Percentiles rank a stretch among this genome's conserved stretches.
phyloP scores from a whole-genome alignment of 37 sponge, comb jelly and placozoan genomes.

The Eunapius fragilis region DNA sequence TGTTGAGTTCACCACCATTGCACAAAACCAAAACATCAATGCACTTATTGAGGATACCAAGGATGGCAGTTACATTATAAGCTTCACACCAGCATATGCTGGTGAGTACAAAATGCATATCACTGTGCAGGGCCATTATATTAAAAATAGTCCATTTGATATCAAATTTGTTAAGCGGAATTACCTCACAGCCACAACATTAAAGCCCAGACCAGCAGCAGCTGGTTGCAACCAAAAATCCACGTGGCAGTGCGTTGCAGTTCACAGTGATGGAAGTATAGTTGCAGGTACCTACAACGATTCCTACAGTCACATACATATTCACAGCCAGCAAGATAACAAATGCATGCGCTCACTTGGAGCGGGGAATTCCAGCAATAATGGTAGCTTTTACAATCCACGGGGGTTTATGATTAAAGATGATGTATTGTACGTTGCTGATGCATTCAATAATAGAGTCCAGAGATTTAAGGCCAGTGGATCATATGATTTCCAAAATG shows the following conservation, averaged over 20 bases:
- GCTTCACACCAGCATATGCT: background rate
- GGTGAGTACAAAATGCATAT: slow-evolving; percentile 18
- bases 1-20: background rate
- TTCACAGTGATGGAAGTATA: background rate
- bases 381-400: background rate
- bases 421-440: background rate
- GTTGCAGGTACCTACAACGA: background rate
- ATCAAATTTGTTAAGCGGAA: background rate
- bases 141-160: slow-evolving; percentile 15
- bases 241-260: background rate
- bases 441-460: background rate
- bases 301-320: background rate
- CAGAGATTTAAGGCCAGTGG: background rate
- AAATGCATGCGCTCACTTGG: background rate
- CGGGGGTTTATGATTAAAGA: background rate
- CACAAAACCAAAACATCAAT: background rate
- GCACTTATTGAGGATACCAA: background rate
- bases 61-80: slow-evolving; percentile 2
- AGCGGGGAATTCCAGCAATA: background rate
- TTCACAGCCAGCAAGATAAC: background rate
- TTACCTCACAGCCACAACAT: background rate
- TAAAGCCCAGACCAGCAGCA: background rate
- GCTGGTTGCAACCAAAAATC: background rate
- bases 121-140: background rate
- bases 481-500: background rate